Evolutionary conservation across 2,888 invertebrate species (phyloP).

Genomic region (Synanthedon myopaeformis): DNA sequence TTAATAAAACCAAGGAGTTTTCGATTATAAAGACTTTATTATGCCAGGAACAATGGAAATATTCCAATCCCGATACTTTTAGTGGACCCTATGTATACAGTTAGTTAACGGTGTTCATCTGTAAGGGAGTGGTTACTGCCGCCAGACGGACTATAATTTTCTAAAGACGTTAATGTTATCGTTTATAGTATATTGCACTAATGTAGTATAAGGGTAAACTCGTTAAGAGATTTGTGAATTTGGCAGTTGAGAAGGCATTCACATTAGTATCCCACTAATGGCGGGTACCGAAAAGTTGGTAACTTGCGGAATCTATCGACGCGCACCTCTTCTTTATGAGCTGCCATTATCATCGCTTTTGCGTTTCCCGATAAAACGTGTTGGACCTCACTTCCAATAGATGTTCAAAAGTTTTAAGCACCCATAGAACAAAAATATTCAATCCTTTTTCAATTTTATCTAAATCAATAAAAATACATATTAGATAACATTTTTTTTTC

Average conservation of each 20-base stretch:
- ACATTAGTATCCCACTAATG: slow-evolving; percentile 57
- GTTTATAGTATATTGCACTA: neutral
- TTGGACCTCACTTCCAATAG: slow-evolving; percentile 52
- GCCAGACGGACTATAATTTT: too few species aligned
- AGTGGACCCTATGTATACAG: too few species aligned
- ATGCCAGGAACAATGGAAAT: too few species aligned
- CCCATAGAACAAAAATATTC: slow-evolving; percentile 50
- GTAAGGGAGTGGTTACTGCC: too few species aligned
- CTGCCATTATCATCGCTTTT: slow-evolving; percentile 62
- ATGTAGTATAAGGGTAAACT: neutral
- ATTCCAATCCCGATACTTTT: too few species aligned
- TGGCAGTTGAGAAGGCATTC: slow-evolving; percentile 20
- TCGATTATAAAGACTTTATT: too few species aligned
- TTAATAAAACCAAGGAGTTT: too few species aligned
- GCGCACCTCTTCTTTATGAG: slow-evolving; percentile 58
- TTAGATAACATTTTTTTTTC: too few species aligned
- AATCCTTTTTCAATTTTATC: slow-evolving; percentile 21
- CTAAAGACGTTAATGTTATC: neutral
- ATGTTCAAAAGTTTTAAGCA: slow-evolving; percentile 49
- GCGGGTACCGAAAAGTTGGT: slow-evolving; percentile 56
- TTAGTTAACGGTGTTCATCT: too few species aligned
- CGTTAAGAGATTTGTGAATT: neutral
- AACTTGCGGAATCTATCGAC: slow-evolving; percentile 64
- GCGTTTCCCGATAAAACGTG: slow-evolving; percentile 65
- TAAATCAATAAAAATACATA: too few species aligned